Base-by-base conservation (phyloP, 2,113 vertebrate genomes). In the Megalops atlanticus region DNA sequence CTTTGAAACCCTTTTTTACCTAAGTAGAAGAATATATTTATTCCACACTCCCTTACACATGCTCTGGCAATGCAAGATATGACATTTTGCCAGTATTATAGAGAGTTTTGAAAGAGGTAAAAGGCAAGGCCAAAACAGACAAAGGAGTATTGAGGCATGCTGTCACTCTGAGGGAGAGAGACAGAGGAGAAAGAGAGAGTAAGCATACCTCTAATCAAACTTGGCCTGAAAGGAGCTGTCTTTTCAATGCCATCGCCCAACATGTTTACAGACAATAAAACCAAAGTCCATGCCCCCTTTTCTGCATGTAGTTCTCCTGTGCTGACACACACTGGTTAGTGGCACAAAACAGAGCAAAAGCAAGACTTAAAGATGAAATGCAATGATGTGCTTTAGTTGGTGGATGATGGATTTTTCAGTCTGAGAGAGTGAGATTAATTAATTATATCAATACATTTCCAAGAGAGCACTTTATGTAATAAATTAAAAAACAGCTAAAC, bases 201-300 rank as follows among this genome's bases (percentile, higher is more conserved):
- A 15, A 38, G 14, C 15, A 4, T 27, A 12, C 49, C 24, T 8
- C 16, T 15, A 15, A 43, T 39, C 24, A n/a, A 64, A 27, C 39
- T 69, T 38, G 70, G 15, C 45, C n/a, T 76, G 77, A 78, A 38
- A 35, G 16, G 6, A 35, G 40, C 21, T 33, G 33, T 18, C 21
- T 39, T 47, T 77, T 73, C 69, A 77, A 84, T 80, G 78, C 33
- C 84, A 69, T 68, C 68, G 80, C 36, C 80, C 75, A 81, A 52
- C 27, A 85, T 64, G 58, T 73, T 74, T 71, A 80, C 68, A 82
- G 73, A 72, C 78, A 79, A 52, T 74, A 71, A 80, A 83, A 33
- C 52, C 79, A 84, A 78, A 36, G 69, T 77, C 69, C 47, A 14
- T 54, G 39, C 68, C 36, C 74, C 45, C 52, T 45, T 72, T 81